phyloP scores from a whole-genome alignment of 2,797 vertebrate genomes.

The Enteromius paludinosus region DNA sequence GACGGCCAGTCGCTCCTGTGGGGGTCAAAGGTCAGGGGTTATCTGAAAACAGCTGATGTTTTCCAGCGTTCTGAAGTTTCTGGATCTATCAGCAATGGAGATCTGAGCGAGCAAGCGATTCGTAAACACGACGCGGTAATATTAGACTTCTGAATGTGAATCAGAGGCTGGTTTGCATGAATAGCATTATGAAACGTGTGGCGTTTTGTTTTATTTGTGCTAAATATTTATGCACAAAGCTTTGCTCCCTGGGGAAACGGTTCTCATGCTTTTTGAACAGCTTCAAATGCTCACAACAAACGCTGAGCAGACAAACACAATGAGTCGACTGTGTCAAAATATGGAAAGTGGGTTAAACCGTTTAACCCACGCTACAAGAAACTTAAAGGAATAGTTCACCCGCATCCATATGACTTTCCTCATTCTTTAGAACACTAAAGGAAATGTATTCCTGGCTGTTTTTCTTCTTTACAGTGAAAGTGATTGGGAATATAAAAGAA shows the following conservation, averaged over 20 bases:
- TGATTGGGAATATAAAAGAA: not conserved
- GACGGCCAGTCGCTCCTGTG: constrained; percentile 62
- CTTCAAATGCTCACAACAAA: constrained; percentile 58
- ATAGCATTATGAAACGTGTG: constrained; percentile 25
- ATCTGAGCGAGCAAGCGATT: constrained; percentile 22
- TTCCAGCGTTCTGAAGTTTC: constrained; percentile 46
- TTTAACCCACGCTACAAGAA: constrained; percentile 27
- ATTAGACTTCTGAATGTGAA: constrained; percentile 26
- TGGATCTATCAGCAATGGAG: constrained; percentile 67
- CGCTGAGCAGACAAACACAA: constrained; percentile 34
- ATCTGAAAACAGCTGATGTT: constrained; percentile 64
- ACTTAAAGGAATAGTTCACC: constrained; percentile 24
- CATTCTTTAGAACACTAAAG: not conserved
- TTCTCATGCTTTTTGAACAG: constrained; percentile 52
- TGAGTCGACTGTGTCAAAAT: constrained; percentile 28
- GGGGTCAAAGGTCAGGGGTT: constrained; percentile 64
- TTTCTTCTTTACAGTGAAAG: not conserved
- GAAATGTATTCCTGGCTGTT: not conserved
- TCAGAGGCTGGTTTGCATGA: constrained; percentile 39
- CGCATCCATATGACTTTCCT: not conserved
- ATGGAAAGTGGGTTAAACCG: constrained; percentile 39
- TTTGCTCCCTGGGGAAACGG: constrained; percentile 35
- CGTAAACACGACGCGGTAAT: constrained; percentile 40
- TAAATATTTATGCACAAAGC: constrained; percentile 48
- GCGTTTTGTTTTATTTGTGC: constrained; percentile 37